Conservation (phyloP, 2,113 vertebrate species). For the Manacus vitellinus region DNA sequence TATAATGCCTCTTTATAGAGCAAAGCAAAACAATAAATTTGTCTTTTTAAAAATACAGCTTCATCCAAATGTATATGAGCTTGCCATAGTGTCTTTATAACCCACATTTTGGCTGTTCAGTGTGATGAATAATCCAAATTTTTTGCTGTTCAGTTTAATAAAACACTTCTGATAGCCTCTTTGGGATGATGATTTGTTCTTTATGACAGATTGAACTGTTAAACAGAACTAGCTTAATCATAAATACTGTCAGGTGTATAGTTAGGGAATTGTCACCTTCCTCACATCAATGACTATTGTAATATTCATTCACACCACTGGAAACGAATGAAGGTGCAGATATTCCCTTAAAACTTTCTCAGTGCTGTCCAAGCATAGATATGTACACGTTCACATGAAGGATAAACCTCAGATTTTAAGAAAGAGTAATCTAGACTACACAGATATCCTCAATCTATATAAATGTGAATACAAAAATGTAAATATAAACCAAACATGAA, state of each 20-base stretch:
- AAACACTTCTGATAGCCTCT: neutral
- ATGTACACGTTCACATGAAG: neutral
- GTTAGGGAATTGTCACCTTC: neutral
- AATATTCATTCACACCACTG: neutral
- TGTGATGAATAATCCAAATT: neutral
- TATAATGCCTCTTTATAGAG: neutral
- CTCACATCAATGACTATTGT: neutral
- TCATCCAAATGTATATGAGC: neutral
- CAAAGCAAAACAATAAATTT: conserved; percentile 4
- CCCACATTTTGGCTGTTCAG: neutral
- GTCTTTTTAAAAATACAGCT: neutral
- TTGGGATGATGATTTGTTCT: neutral
- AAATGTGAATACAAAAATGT: neutral
- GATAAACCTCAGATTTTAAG: neutral
- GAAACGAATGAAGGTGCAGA: neutral
- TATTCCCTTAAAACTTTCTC: neutral
- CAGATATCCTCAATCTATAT: neutral
- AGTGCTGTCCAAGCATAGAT: neutral
- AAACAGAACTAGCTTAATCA: neutral
- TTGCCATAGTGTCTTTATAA: neutral
- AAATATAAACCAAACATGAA: neutral
- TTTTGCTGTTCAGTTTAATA: neutral
- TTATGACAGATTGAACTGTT: neutral
- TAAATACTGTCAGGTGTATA: neutral
- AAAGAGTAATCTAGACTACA: neutral